phyloP scores from a whole-genome alignment of 2,113 vertebrate species.

The Gobiocypris rarus region DNA sequence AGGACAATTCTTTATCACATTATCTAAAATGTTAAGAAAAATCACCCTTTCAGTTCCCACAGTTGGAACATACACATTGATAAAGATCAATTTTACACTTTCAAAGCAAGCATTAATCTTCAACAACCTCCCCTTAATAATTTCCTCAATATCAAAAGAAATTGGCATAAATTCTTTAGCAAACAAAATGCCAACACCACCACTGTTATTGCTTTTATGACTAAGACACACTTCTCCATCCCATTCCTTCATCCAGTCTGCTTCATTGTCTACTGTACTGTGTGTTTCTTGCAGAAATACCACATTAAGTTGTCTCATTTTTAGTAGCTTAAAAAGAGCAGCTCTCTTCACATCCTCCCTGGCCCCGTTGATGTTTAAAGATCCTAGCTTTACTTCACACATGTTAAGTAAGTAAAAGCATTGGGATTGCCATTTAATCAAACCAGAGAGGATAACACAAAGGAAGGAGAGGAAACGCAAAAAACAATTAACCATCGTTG shows the following conservation, averaged over 20 bases:
- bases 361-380: background rate
- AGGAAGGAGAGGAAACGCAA: background rate
- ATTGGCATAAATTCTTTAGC: background rate
- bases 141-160: background rate
- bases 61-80: background rate
- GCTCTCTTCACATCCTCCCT: no score
- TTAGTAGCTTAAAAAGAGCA: no score
- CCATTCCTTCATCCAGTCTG: no score
- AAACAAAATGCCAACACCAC: no score
- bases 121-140: background rate
- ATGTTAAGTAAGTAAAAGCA: background rate
- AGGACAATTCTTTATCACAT: no score
- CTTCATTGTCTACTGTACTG: no score
- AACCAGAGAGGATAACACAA: background rate
- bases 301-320: no score
- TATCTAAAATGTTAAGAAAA: no score
- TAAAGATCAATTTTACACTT: background rate
- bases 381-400: background rate
- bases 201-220: no score
- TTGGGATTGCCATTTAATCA: background rate
- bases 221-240: no score
- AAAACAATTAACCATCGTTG: background rate
- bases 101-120: background rate
- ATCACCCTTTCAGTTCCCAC: no score
- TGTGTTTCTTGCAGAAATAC: no score